Evolutionary conservation across 2,113 vertebrate species (phyloP), one percentile per base, ranked within the genome.

Genomic region (Elanus axillaris): DNA sequence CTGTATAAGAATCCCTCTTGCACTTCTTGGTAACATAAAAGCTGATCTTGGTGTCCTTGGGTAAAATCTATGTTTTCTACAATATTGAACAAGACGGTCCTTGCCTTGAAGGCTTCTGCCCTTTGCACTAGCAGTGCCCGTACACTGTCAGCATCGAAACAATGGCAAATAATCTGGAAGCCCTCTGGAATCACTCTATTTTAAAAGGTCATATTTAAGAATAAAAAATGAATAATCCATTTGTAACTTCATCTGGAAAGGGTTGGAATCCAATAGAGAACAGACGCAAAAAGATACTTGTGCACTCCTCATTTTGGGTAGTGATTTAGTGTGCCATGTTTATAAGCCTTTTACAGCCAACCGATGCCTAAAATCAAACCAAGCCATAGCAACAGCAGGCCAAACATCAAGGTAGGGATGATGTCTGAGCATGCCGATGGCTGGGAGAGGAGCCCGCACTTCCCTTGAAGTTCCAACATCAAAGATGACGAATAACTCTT

Each of bases 191-290:
- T 78, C 80, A 79, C 66, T 94, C 91, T 87, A 71, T 94, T 76
- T 91, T 75, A 90, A 95, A 94, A 96, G 93, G 89, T 91, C 0
- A 0, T 75, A 78, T 82, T 91, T 94, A 92, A 81, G 80, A 82
- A 40, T 64, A 32, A 77, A 88, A 94, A 93, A 89, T 1, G 23
- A 87, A 87, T 60, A 90, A 93, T 76, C 77, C 42, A 75, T 96
- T 96, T 94, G 81, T 89, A 96, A 59, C 88, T 95, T 97, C 62
- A 87, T 95, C 86, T 94, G 86, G 93, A 88, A 96, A 72, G 73
- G 48, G 69, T 58, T 90, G 79, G 88, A 94, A 93, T 89, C 47
- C 15, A 2, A 73, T 55, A 77, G 87, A 93, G 89, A 96, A 71
- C 88, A 85, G 91, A 80, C 55, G 12, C 76, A 60, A 89, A 58